Evolutionary conservation across 2,113 vertebrate genomes (phyloP), one percentile per base, ranked within the genome.

Genomic region (Microcebus griseorufus): DNA sequence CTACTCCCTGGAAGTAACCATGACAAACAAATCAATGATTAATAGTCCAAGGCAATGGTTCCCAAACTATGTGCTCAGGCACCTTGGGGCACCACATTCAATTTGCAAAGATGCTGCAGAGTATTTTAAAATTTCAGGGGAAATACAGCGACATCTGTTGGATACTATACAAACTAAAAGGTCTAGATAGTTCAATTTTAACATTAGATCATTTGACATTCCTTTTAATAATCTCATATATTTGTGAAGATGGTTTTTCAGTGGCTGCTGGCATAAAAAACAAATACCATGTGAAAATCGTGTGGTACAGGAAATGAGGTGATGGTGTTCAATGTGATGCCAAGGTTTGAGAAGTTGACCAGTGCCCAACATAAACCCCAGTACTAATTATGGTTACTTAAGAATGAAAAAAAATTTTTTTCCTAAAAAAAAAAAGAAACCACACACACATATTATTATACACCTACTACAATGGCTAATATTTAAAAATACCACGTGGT

Each of bases 91-190:
- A 90, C 32, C 45, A n/a, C 42, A 79, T 25, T 42, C 70, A 83
- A 88, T 23, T 81, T 23, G 70, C 65, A 69, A 69, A 37, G 29
- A 73, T 18, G 18, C 8, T 27, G 27, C 3, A 5, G n/a, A 72
- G 27, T 86, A 58, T 48, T 69, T 82, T 32, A 70, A 64, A 93
- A n/a, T n/a, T 90, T 86, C 65, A 78, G 90, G 93, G 67, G 42
- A 92, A 97, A 86, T 48, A 55, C 25, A 92, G 79, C 60, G 92
- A 95, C 83, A 95, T 64, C 92, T 97, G 55, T 94, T 0, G 10
- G 88, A 48, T 83, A 79, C 67, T 60, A 75, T 25, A 34, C 65
- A 90, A 90, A 81, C 79, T 78, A 86, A 60, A 90, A 80, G 48
- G 9, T 83, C 34, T 48, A 70, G 25, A 27, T 34, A 67, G 23